Evolutionary conservation across 2,888 invertebrate species (phyloP).

Genomic region (Chydorus sphaericus): DNA sequence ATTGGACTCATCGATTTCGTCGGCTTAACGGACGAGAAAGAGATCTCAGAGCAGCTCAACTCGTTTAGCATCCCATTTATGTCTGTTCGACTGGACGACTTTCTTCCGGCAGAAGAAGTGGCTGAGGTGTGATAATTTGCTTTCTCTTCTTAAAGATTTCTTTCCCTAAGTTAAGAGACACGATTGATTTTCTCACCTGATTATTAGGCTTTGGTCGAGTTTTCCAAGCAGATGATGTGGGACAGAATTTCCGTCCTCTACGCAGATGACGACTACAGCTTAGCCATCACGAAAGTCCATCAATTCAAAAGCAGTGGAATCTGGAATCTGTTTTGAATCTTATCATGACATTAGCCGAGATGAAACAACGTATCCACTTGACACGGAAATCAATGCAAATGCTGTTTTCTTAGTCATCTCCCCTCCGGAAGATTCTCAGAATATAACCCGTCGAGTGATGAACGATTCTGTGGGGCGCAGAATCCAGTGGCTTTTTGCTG

Average conservation of each 20-base stretch:
- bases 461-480: not conserved
- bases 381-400: not conserved
- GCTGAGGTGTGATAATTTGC: conserved; percentile 17
- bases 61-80: conserved; percentile 7
- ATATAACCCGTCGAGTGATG: not conserved
- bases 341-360: not conserved
- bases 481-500: conserved; percentile 1
- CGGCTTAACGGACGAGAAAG: conserved; percentile 1
- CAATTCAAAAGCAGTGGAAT: not conserved
- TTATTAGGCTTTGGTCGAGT: conserved; percentile 18
- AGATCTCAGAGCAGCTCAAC: not conserved
- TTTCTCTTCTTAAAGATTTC: not conserved
- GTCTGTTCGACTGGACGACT: conserved; percentile 4
- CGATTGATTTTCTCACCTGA: conserved; percentile 4
- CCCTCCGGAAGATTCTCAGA: conserved; percentile 3
- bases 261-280: conserved; percentile 18
- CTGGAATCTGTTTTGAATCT: not conserved
- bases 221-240: conserved; percentile 21
- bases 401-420: conserved; percentile 5
- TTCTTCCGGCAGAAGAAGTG: conserved; percentile 17
- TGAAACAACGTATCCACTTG: not conserved
- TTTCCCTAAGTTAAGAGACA: not conserved
- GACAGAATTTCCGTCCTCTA: conserved; percentile 17
- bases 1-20: conserved; percentile 10
- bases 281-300: conserved; percentile 12